Base-by-base conservation (phyloP, 64 coral and sea anemone genomes). In the Porites lutea region DNA sequence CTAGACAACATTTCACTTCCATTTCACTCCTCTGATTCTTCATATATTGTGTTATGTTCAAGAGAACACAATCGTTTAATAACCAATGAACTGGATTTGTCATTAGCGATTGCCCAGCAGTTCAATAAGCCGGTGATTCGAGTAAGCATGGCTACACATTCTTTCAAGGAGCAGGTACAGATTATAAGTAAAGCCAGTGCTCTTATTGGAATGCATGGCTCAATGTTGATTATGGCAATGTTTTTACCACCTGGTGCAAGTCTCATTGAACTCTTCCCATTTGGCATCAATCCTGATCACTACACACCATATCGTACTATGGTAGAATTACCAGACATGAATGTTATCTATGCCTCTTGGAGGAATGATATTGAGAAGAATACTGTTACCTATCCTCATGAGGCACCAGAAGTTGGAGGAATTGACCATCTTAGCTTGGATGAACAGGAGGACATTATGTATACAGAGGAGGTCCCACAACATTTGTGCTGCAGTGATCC, bases 201-300 rank as follows among this genome's bases (percentile, higher is more conserved):
- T 13, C 54, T 99, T 20, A 82, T 99, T 78, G 97, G 88, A 80
- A 94, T 99, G 97, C 97, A 99, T 89, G 97, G 97, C n/a, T 99
- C 97, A 20, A 87, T 95, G 11, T 65, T 99, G 71, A 88, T 96
- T 19, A 88, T 99, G 88, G 71, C 94, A 54, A 96, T 96, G 64
- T 99, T 99, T 80, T 76, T 99, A 6, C 78, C 94, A 20, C 79
- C 69, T 20, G 84, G 94, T 87, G 83, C 88, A 49, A 70, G 93
- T 44, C 67, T 96, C 4, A 65, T 99, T 6, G 97, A 99, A 64
- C 63, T 99, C 18, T 99, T 96, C 88, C 97, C 97, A 45, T 99
- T 65, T 92, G 97, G 91, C 64, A 89, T 99, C 59, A 87, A 88
- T 62, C 81, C 97, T 19, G n/a, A 89, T 47, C 88, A 96, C 12